Evolutionary conservation across 2,113 vertebrate genomes (phyloP), one percentile per base, ranked within the genome.

Genomic region (Colinus virginianus): DNA sequence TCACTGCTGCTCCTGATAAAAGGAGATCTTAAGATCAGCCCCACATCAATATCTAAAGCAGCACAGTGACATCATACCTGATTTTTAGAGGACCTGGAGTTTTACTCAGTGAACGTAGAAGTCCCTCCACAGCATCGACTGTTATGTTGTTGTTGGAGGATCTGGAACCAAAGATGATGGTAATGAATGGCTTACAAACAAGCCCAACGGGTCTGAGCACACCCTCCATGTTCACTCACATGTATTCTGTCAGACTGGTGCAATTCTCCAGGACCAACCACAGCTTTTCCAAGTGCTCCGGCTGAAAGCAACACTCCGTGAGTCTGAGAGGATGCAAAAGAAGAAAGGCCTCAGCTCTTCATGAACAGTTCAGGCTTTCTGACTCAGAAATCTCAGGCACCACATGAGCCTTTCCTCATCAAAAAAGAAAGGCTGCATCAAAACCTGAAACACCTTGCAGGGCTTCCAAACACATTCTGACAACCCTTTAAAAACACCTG

Each of bases 231-330:
- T 16, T 22, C 55, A 98, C 98, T 98, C 97, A 99, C 98, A 46
- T 96, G 82, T 98, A 94, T 68, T 98, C 97, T 0, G 68, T 96
- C 66, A 98, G 94, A 87, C 66, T 48, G 7, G 58, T 79, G 96
- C 97, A 98, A 51, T 62, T 84, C 25, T 78, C 96, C 91, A 99
- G 89, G 8, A 97, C 83, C 25, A 93, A 32, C 55, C 95, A 97
- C 86, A 99, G 92, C 81, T 82, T 97, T 70, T 84, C 36, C 71
- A 98, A 49, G 11, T 98, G 97, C 28, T 97, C 93, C 11, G 34
- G 48, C 40, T 90, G 51, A 70, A 99, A 97, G 78, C 17, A 69
- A 51, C 98, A 98, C 8, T 98, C 90, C 14, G 82, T 90, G 34
- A 99, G 76, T 23, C 99, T 99, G 90, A 53, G 89, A 95, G 18